These are phyloP conservation scores for Setipinna tenuifilis DNA, from an alignment of 2,797 vertebrate species.

Conservation along the genomic window DNA sequence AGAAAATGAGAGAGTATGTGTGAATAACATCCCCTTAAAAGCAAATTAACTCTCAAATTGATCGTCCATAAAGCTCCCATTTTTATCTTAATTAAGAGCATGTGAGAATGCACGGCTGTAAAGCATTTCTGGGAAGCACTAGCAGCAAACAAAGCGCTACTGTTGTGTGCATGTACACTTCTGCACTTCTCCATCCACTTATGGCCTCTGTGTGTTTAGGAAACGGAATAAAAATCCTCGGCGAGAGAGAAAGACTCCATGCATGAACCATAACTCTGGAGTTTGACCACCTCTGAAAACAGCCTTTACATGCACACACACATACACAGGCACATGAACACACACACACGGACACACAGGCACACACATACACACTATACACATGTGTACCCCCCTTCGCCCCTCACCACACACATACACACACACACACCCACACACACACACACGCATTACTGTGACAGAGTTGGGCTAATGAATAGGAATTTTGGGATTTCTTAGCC, in stretches of 20 bases:
- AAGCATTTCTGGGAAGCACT: conserved; percentile 3
- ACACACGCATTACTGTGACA: not conserved
- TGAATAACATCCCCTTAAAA: conserved; percentile 22
- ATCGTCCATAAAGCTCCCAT: not conserved
- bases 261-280: not conserved
- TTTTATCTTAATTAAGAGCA: conserved; percentile 13
- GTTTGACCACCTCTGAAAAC: not conserved
- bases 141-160: conserved; percentile 15
- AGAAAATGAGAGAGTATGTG: not conserved
- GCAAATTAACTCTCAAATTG: conserved; percentile 20
- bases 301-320: no score
- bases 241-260: not conserved
- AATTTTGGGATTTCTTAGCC: no score
- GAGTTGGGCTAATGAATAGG: not conserved
- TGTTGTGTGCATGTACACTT: not conserved
- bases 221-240: not conserved
- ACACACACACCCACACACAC: no score
- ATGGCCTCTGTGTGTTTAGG: not conserved
- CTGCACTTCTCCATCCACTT: not conserved
- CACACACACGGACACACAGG: no score
- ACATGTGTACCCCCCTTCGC: no score
- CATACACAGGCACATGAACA: no score
- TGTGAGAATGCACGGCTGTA: conserved; percentile 1
- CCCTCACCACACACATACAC: not conserved
- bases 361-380: no score